These are phyloP conservation scores for Cephus cinctus DNA, from an alignment of 1,140 invertebrate genomes.

Conservation along the genomic window DNA sequence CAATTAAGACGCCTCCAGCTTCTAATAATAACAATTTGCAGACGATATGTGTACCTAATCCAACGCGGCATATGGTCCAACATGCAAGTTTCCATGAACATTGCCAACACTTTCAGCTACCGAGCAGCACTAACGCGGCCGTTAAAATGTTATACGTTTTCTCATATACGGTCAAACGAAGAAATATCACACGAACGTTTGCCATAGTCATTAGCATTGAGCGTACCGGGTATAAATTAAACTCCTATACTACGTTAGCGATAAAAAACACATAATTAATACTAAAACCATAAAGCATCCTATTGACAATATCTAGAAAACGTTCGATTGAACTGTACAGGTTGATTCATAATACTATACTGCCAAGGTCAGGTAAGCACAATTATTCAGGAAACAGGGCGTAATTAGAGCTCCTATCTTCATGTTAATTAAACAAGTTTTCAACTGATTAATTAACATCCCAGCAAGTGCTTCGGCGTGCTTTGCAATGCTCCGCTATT, in stretches of 20 bases:
- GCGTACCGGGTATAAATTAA: background rate
- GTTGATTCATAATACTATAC: no score
- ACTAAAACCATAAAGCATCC: no score
- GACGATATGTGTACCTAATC: conserved; percentile 5
- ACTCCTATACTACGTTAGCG: conserved; percentile 17
- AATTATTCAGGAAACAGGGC: conserved; percentile 20
- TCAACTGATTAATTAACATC: conserved; percentile 26
- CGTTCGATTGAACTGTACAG: no score
- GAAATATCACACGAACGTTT: conserved; percentile 27
- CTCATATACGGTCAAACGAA: conserved; percentile 33
- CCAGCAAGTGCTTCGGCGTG: no score
- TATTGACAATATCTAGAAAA: no score
- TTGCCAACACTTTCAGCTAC: conserved; percentile 16
- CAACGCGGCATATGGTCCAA: conserved; percentile 13
- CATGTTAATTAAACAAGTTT: conserved; percentile 29
- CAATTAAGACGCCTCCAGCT: conserved; percentile 7
- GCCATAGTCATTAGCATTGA: background rate
- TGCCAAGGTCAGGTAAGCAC: conserved; percentile 4
- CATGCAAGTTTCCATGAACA: conserved; percentile 6
- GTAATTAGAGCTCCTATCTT: conserved; percentile 29
- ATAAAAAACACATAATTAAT: conserved; percentile 20
- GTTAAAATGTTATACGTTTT: conserved; percentile 26
- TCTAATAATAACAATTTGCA: conserved; percentile 8
- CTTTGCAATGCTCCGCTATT: no score
- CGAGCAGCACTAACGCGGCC: conserved; percentile 21